These are phyloP conservation scores for Gisinianus flammeolus DNA, from an alignment of 2,888 invertebrate species.

Conservation along the genomic window DNA sequence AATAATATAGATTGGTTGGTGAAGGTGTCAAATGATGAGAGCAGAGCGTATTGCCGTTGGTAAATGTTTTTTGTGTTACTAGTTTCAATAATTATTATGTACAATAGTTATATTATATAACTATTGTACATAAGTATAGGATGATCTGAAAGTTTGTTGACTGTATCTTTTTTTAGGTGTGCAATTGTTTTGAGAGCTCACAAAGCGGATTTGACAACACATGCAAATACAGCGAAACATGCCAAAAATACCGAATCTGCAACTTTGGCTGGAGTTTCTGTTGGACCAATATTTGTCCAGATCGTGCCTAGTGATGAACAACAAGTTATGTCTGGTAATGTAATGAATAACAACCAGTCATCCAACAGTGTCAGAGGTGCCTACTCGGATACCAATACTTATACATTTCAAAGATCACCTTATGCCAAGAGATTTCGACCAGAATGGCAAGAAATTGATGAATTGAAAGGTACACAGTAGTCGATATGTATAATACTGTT, in stretches of 20 bases:
- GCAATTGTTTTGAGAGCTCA: slow-evolving; percentile 52
- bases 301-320: slow-evolving; percentile 44
- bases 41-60: slow-evolving; percentile 51
- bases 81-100: no score
- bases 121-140: no score
- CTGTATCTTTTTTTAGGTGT: slow-evolving; percentile 29
- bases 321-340: slow-evolving; percentile 24
- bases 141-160: background rate
- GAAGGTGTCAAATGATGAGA: slow-evolving; percentile 52
- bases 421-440: slow-evolving; percentile 47
- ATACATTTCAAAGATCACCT: slow-evolving; percentile 18
- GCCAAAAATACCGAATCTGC: slow-evolving; percentile 48
- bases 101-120: no score
- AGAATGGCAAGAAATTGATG: slow-evolving; percentile 53
- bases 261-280: slow-evolving; percentile 41
- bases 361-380: background rate
- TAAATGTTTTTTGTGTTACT: background rate
- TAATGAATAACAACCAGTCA: no score
- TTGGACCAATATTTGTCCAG: slow-evolving; percentile 50
- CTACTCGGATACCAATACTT: background rate
- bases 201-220: slow-evolving; percentile 48
- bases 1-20: slow-evolving; percentile 52
- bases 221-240: slow-evolving; percentile 49
- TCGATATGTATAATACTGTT: no score
- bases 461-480: slow-evolving; percentile 46